Base-by-base conservation (phyloP, 2,113 vertebrate genomes). In the Sminthopsis crassicaudata region DNA sequence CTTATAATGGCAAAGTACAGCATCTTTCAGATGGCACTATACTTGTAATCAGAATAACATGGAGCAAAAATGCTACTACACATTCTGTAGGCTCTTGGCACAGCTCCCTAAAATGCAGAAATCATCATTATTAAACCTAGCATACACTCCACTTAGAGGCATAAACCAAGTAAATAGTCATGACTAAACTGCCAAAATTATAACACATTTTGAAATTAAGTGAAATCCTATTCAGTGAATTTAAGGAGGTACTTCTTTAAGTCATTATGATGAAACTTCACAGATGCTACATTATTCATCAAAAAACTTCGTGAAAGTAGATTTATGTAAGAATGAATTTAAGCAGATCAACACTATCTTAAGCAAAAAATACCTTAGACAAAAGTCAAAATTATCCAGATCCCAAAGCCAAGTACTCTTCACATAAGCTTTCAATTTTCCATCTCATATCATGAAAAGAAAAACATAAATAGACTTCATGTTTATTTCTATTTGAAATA, bases 11-110 rank as follows among this genome's bases (percentile, higher is more conserved):
- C 94, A 94, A 96, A 94, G 96, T 89, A 95, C 88, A 46, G 54
- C 94, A 95, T 95, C 92, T 96, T 95, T 91, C 91, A 94, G 96
- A 96, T 42, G 96, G 91, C 95, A 95, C 94, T 30, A 94, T 51
- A 52, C 90, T 95, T 91, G 53, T 92, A 90, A 96, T 76, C 94
- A 95, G 95, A 95, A 94, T 95, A 97, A 94, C 90, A 94, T 53
- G 90, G 94, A 94, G 90, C 57, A 93, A 26, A 96, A 89, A 97
- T 55, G 94, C 91, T 95, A 95, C 96, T 93, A 95, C 96, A 95
- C 76, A 53, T 91, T 90, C 90, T 95, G 48, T 46, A 92, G 46
- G 22, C 46, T 94, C 88, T 92, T 42, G 36, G 55, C 95, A 92
- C 48, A 89, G 96, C 30, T 91, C 93, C 57, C 84, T 92, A 90